Evolutionary conservation across 2,113 vertebrate species (phyloP).

Genomic region (Dipodomys spectabilis): DNA sequence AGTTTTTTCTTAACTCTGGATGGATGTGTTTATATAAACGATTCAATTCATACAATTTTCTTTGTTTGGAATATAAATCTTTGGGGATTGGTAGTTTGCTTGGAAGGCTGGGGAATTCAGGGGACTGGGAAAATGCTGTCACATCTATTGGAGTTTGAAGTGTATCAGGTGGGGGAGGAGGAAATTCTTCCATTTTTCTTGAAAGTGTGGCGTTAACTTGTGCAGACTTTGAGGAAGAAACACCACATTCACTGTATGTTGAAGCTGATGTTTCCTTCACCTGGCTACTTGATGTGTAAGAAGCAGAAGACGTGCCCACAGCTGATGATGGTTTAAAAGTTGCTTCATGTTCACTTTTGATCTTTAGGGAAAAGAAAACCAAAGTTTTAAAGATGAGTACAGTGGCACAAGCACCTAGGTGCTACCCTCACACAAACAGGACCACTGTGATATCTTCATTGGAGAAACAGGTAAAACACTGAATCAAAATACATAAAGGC

Average conservation of each 20-base stretch:
- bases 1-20: conserved; percentile 90
- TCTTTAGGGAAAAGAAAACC: conserved; percentile 88
- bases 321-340: conserved; percentile 86
- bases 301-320: conserved; percentile 81
- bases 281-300: conserved; percentile 82
- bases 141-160: conserved; percentile 86
- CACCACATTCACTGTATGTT: conserved; percentile 67
- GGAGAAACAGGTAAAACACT: conserved; percentile 36
- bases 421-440: neutral
- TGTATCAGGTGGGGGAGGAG: conserved; percentile 87
- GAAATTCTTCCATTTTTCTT: conserved; percentile 88
- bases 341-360: conserved; percentile 88
- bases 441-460: conserved; percentile 14
- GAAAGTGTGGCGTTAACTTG: conserved; percentile 71
- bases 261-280: conserved; percentile 78
- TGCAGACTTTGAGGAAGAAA: conserved; percentile 73
- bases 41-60: conserved; percentile 90
- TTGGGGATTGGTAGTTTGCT: conserved; percentile 81
- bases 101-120: conserved; percentile 83
- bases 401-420: neutral
- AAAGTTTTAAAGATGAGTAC: conserved; percentile 44
- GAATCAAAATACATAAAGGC: neutral
- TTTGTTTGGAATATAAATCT: conserved; percentile 90
- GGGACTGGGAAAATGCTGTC: conserved; percentile 84
- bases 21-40: conserved; percentile 92